Conservation (phyloP, 2,113 vertebrate genomes). For the Galbula dea region DNA sequence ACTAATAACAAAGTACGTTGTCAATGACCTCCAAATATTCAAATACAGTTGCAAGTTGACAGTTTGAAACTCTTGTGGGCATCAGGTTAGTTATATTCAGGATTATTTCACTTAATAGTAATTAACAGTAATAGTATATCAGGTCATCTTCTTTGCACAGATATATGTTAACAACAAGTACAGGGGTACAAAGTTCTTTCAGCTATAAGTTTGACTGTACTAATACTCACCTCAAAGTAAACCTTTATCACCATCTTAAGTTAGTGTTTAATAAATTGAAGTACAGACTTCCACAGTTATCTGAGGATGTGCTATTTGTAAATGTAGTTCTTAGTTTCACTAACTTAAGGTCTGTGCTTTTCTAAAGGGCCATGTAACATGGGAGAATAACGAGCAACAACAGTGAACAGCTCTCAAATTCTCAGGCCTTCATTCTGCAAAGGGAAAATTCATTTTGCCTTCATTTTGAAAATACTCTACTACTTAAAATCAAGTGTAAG, state of each 20-base stretch:
- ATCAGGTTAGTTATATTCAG: not conserved
- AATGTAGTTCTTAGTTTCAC: not conserved
- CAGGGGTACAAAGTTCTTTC: not conserved
- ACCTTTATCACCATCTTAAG: not conserved
- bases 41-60: not conserved
- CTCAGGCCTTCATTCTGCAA: not conserved
- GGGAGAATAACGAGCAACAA: not conserved
- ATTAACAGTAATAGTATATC: not conserved
- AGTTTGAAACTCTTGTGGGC: not conserved
- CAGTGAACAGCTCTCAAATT: not conserved
- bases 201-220: not conserved
- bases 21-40: not conserved
- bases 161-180: not conserved
- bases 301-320: not conserved
- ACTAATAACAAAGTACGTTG: not conserved
- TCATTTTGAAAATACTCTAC: not conserved
- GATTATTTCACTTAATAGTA: not conserved
- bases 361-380: not conserved
- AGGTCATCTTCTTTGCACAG: not conserved
- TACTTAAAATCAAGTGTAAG: not conserved
- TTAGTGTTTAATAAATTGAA: not conserved
- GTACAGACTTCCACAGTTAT: not conserved
- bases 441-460: not conserved
- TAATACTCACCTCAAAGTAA: not conserved
- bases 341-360: not conserved